Evolutionary conservation across 2,113 vertebrate genomes (phyloP).

Genomic region (Eolophus roseicapilla): DNA sequence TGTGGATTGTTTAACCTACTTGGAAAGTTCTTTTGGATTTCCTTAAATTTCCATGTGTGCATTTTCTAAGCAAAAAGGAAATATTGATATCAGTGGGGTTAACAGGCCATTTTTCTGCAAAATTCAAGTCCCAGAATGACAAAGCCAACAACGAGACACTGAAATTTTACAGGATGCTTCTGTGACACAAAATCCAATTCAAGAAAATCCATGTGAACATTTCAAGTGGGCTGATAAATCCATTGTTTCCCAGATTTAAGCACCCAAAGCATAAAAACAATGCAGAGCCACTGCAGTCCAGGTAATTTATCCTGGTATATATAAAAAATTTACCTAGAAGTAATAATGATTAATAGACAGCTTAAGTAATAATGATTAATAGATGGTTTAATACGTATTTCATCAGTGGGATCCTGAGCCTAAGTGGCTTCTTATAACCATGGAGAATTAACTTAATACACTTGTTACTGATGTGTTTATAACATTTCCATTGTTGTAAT

Average conservation of each 20-base stretch:
- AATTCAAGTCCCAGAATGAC: background rate
- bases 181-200: background rate
- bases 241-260: background rate
- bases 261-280: background rate
- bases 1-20: background rate
- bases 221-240: background rate
- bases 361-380: background rate
- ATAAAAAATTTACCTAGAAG: background rate
- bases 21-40: background rate
- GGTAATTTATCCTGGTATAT: background rate
- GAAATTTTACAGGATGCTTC: background rate
- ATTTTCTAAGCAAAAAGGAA: background rate
- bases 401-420: background rate
- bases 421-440: background rate
- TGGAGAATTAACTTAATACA: background rate
- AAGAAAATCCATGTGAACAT: background rate
- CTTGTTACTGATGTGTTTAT: background rate
- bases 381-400: background rate
- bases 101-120: background rate
- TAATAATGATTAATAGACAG: background rate
- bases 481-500: background rate
- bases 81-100: background rate
- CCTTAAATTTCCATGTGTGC: background rate
- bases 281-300: background rate
- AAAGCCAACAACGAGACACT: background rate